Evolutionary conservation across 2,113 vertebrate genomes (phyloP).

Genomic region (Pyrgilauda ruficollis): DNA sequence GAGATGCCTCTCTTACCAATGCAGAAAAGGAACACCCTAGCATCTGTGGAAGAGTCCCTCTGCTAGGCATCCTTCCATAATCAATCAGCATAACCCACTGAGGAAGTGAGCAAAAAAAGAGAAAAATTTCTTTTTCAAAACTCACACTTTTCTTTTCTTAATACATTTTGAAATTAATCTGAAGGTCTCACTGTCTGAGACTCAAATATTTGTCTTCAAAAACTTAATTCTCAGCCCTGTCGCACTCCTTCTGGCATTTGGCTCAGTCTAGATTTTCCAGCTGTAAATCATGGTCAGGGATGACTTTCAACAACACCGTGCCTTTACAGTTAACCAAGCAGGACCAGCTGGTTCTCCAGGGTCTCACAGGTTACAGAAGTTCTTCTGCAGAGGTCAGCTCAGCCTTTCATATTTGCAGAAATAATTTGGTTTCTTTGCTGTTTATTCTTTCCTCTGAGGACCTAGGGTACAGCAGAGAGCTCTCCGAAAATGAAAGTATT

Average conservation of each 20-base stretch:
- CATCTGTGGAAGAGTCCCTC: neutral
- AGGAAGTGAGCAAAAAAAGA: neutral
- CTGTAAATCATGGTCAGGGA: neutral
- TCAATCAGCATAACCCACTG: neutral
- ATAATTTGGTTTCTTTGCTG: neutral
- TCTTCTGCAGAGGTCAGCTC: neutral
- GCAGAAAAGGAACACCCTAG: neutral
- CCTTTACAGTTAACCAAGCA: neutral
- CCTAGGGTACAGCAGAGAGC: neutral
- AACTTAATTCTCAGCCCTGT: neutral
- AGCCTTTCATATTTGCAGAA: neutral
- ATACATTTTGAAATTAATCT: neutral
- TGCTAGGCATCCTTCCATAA: neutral
- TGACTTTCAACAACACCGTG: neutral
- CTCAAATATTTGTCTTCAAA: neutral
- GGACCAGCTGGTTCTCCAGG: neutral
- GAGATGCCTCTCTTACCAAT: neutral
- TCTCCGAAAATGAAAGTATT: neutral
- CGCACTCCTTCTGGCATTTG: neutral
- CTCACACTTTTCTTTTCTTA: neutral
- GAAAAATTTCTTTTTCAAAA: neutral
- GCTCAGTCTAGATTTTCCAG: neutral
- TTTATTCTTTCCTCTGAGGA: neutral
- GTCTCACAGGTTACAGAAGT: neutral
- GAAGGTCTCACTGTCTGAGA: neutral